These are phyloP conservation scores for Euclidia mi DNA, from an alignment of 2,888 invertebrate species.

Conservation along the genomic window DNA sequence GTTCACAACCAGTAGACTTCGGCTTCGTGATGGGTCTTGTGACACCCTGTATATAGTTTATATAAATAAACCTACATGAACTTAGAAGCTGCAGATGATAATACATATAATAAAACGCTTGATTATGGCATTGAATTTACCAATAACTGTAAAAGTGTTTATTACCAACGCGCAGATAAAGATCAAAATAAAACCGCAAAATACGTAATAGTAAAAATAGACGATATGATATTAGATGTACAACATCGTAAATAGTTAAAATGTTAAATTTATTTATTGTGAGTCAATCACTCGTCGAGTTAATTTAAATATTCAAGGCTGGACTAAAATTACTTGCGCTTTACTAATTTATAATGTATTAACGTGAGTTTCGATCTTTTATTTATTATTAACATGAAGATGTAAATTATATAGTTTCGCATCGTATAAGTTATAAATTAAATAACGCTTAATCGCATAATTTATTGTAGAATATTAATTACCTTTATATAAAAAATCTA, in stretches of 20 bases:
- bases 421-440: constrained; percentile 2
- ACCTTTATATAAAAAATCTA: too few relatives aligned
- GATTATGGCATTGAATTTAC: neutral
- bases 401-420: neutral
- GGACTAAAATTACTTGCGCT: constrained; percentile 18
- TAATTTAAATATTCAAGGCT: constrained; percentile 43
- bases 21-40: too few relatives aligned
- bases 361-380: constrained; percentile 11
- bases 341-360: constrained; percentile 19
- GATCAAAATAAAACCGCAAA: neutral
- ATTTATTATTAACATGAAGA: constrained; percentile 10
- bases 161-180: neutral
- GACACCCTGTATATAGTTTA: too few relatives aligned
- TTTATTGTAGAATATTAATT: too few relatives aligned
- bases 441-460: neutral
- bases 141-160: neutral
- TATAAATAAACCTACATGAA: too few relatives aligned
- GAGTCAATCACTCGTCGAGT: constrained; percentile 34
- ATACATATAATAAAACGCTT: too few relatives aligned
- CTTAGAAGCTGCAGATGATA: too few relatives aligned
- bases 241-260: constrained; percentile 14
- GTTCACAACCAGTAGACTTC: too few relatives aligned
- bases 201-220: constrained; percentile 3
- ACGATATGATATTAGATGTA: constrained; percentile 1
- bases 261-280: constrained; percentile 23